These are phyloP conservation scores for Meteorus colon DNA, from an alignment of 2,888 invertebrate species.

Conservation along the genomic window DNA sequence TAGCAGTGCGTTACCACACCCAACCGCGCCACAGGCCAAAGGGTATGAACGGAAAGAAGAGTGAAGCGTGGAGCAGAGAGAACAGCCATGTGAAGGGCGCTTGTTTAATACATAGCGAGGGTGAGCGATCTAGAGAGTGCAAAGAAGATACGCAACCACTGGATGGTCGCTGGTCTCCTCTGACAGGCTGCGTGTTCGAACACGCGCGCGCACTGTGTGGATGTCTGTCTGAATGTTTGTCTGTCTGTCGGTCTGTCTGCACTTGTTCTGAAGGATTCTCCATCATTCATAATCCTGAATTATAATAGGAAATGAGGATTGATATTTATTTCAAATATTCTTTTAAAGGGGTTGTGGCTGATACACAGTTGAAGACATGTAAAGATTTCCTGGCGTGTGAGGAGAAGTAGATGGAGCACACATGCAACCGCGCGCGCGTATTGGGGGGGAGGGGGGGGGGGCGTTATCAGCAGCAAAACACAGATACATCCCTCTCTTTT, in stretches of 20 bases:
- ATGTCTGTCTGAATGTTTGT: background rate
- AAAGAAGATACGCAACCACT: conserved; percentile 30
- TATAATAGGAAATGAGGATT: too few relatives aligned
- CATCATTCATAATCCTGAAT: too few relatives aligned
- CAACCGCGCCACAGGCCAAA: conserved; percentile 66
- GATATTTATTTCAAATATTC: too few relatives aligned
- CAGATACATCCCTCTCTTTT: background rate
- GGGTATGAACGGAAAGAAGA: conserved; percentile 58
- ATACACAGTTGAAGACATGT: background rate
- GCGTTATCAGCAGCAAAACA: conserved; percentile 1
- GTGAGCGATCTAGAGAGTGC: conserved; percentile 44
- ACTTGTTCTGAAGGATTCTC: too few relatives aligned
- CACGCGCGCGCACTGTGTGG: background rate
- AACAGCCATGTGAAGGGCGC: conserved; percentile 46
- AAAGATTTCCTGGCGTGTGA: background rate
- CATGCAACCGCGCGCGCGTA: background rate
- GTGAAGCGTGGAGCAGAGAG: conserved; percentile 53
- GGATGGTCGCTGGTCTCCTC: conserved; percentile 45
- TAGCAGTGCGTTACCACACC: conserved; percentile 71
- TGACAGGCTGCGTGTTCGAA: background rate
- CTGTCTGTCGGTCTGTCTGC: background rate
- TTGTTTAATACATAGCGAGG: conserved; percentile 40
- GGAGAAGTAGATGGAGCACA: background rate
- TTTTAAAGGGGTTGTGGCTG: background rate
- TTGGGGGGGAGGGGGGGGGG: background rate